Evolutionary conservation across 2,888 invertebrate species (phyloP).

Genomic region (Xestia ashworthii): DNA sequence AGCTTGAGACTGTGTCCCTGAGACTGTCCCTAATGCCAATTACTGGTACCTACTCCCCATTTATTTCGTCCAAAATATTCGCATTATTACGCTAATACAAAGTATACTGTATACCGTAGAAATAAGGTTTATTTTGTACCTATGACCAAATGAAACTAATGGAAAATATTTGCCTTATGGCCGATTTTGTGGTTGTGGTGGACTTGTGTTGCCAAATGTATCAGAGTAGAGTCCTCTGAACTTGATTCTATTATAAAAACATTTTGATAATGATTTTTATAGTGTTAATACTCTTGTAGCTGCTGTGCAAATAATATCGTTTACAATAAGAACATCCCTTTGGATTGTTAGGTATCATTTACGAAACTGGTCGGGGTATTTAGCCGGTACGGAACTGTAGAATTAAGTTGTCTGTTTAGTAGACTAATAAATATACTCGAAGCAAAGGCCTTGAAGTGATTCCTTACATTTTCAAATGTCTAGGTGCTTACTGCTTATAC

Average conservation of each 20-base stretch:
- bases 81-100: not conserved
- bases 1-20: not conserved
- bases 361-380: not conserved
- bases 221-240: not conserved
- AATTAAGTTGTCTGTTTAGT: constrained; percentile 12
- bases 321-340: not conserved
- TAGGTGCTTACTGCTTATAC: not conserved
- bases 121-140: constrained; percentile 3
- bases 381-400: not conserved
- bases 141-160: not conserved
- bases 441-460: constrained; percentile 19
- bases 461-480: not conserved
- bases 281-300: not conserved
- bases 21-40: not conserved
- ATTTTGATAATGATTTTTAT: constrained; percentile 3
- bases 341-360: not conserved
- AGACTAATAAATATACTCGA: constrained; percentile 1
- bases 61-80: not conserved
- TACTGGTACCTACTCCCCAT: no score
- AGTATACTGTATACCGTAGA: not conserved
- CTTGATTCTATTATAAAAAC: not conserved
- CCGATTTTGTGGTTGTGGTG: not conserved
- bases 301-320: not conserved
- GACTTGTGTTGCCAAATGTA: not conserved
- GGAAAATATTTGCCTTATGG: not conserved